These are phyloP conservation scores for Drosophila nr. perissopoda DNA, from an alignment of 2,888 invertebrate genomes.

Conservation along the genomic window DNA sequence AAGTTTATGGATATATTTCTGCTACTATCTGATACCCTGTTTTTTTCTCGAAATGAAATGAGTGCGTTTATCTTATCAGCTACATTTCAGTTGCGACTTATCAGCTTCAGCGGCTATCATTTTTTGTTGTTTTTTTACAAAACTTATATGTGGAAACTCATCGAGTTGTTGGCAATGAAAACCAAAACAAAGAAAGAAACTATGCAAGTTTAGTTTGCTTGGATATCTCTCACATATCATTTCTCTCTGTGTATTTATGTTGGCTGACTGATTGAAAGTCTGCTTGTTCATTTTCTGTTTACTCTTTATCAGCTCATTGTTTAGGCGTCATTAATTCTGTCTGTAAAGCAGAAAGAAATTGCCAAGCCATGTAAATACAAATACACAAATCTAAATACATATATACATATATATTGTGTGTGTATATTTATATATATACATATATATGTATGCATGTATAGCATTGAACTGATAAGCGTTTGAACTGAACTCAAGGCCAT, in stretches of 20 bases:
- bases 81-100: not conserved
- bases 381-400: conserved; percentile 1
- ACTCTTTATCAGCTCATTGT: conserved; percentile 56
- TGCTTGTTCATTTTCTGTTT: conserved; percentile 14
- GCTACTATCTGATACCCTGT: not conserved
- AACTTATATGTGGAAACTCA: conserved; percentile 27
- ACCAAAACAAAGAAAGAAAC: too few relatives aligned
- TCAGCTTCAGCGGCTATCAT: conserved; percentile 46
- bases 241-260: conserved; percentile 16
- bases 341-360: conserved; percentile 39
- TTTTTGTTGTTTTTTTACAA: too few relatives aligned
- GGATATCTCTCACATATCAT: not conserved
- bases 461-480: conserved; percentile 69
- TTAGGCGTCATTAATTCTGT: conserved; percentile 54
- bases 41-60: conserved; percentile 4
- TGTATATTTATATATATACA: not conserved
- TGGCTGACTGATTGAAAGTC: conserved; percentile 20
- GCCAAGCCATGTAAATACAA: conserved; percentile 45
- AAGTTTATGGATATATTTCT: not conserved
- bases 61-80: conserved; percentile 35
- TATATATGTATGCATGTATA: not conserved
- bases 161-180: too few relatives aligned
- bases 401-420: not conserved
- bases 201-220: conserved; percentile 21
- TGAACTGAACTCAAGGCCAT: conserved; percentile 66